phyloP scores from a whole-genome alignment of 2,888 invertebrate genomes.

The Lamellibrachia satsuma region DNA sequence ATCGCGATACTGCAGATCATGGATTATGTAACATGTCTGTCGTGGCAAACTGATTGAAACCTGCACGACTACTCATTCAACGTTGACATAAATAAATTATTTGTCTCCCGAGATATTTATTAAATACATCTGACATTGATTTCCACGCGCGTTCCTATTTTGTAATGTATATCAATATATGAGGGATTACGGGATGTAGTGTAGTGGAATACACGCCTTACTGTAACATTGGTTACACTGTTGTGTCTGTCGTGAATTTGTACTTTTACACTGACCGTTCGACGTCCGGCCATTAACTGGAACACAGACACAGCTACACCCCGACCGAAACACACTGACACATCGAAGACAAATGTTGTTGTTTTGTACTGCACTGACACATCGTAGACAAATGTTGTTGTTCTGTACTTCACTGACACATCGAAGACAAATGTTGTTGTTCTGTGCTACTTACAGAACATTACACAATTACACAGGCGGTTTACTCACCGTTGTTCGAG shows the following conservation, averaged over 20 bases:
- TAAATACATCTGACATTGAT: no score
- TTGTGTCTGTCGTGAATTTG: not conserved
- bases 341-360: not conserved
- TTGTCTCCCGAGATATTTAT: no score
- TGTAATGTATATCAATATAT: no score
- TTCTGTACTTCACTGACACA: not conserved
- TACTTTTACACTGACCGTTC: not conserved
- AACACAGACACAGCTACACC: not conserved
- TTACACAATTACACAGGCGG: not conserved
- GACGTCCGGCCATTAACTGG: not conserved
- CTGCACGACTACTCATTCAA: no score
- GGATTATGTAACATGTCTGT: no score
- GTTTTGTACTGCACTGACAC: not conserved
- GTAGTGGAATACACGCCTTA: not conserved
- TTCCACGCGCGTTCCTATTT: no score
- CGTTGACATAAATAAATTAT: no score
- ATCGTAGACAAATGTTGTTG: not conserved
- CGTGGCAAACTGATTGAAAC: no score
- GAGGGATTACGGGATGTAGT: not conserved
- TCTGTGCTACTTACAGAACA: not conserved
- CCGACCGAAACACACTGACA: not conserved
- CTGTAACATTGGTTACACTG: not conserved
- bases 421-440: not conserved
- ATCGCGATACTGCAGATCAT: no score
- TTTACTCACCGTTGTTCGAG: conserved; percentile 1